Evolutionary conservation across 2,888 invertebrate species (phyloP), one percentile per base, ranked within the genome.

Genomic region (Dicycla oo): DNA sequence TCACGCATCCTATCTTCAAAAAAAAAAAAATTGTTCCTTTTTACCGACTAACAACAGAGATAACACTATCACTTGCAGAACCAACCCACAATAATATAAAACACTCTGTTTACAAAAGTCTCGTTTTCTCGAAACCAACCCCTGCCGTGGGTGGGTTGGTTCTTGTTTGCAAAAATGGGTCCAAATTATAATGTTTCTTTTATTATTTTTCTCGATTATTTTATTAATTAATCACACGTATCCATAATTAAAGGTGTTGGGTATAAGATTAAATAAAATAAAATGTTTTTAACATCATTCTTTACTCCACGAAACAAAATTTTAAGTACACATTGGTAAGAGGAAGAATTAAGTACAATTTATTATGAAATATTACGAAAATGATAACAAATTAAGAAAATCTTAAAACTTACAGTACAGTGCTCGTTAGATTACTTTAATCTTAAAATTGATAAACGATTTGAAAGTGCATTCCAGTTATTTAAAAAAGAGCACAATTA

Each of bases 221-320:
- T 23, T 26, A 23, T 23, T 23, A 15, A 10, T 38, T n/a, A 58
- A 38, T 58, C n/a, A 58, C 15, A 57, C 2, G 8, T 18, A 18
- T 58, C 10, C 18, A 3, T 23, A 40, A 4, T 1, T 26, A 26
- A 20, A 13, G 45, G 34, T 20, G 13, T 34, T 61, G 30, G 69
- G 57, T n/a, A 30, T 43, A 15, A 34, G 8, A 53, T 26, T 8
- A 71, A 85, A 86, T 86, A 71, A 87, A 88, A 88, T 77, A 73
- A 81, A 57, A 45, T n/a, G 15, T 73, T 83, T 81, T 80, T 88
- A 91, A 91, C 92, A 91, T 91, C 90, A 88, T 92, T 89, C 87
- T 89, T 93, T 93, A 92, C 90, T 93, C 88, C 91, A 91, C 87
- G 85, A 91, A 93, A 91, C 86, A 87, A 90, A 92, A 90, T 82